A percentile compares a stretch with the other conserved stretches of the same genome.
Evolutionary conservation across 2,113 vertebrate genomes (phyloP).

Genomic region (Spermophilus dauricus): DNA sequence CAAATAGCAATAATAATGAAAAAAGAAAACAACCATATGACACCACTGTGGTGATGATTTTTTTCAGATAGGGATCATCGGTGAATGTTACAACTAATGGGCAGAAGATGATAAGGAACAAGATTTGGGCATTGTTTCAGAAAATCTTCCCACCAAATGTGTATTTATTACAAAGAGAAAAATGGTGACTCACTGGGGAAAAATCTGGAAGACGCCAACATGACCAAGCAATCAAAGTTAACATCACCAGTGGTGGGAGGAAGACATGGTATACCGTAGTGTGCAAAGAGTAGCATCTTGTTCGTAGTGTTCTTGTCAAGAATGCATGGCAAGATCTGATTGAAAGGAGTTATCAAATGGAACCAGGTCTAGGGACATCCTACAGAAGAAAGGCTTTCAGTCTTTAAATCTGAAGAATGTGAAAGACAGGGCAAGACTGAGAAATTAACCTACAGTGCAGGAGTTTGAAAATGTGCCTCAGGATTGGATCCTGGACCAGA

Average conservation of each 20-base stretch:
- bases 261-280: rapidly evolving
- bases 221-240: too few relatives aligned
- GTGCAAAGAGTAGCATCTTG: background rate
- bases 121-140: background rate
- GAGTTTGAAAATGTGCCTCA: too few relatives aligned
- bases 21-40: background rate
- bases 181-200: background rate
- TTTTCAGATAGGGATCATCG: too few relatives aligned
- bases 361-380: background rate
- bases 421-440: background rate
- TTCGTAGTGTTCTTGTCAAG: background rate
- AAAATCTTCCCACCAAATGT: too few relatives aligned
- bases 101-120: background rate
- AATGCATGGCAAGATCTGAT: background rate
- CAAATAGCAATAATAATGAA: background rate
- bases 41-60: background rate
- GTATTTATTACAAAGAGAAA: background rate
- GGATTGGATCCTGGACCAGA: background rate
- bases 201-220: background rate
- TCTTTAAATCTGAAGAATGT: background rate
- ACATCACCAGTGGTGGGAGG: background rate
- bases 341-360: background rate
- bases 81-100: too few relatives aligned
- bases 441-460: background rate
- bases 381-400: background rate